These are phyloP conservation scores for Artemia franciscana DNA, from an alignment of 1,140 invertebrate species.

Conservation along the genomic window DNA sequence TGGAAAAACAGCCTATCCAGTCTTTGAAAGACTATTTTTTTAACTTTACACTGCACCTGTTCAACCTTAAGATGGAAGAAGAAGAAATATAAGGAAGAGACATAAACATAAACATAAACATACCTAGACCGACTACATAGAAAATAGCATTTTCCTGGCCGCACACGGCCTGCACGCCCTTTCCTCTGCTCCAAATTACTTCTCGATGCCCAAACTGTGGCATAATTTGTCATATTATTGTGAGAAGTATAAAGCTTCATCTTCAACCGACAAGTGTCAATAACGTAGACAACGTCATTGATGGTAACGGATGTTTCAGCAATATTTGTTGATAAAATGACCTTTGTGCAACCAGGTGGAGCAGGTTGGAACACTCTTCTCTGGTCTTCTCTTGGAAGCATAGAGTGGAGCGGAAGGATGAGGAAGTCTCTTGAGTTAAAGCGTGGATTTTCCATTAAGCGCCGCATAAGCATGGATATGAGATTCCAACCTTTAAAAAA, in stretches of 20 bases:
- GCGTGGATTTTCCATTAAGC: conserved; percentile 44
- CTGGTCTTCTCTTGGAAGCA: conserved; percentile 70
- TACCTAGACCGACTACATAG: conserved; percentile 38
- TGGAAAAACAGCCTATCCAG: too few relatives aligned
- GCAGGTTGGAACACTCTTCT: conserved; percentile 60
- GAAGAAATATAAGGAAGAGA: too few relatives aligned
- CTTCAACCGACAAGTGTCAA: conserved; percentile 84
- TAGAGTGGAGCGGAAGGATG: conserved; percentile 68
- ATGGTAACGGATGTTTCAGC: conserved; percentile 89
- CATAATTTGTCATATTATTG: conserved; percentile 85
- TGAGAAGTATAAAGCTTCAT: conserved; percentile 86
- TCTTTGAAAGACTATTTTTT: too few relatives aligned
- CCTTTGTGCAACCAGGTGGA: conserved; percentile 26
- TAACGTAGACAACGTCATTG: conserved; percentile 85
- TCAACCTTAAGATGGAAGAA: too few relatives aligned
- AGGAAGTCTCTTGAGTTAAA: conserved; percentile 42
- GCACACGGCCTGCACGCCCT: conserved; percentile 69
- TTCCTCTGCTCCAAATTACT: conserved; percentile 76
- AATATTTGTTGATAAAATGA: conserved; percentile 75
- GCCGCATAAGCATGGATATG: conserved; percentile 73
- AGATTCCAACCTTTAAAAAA: conserved; percentile 48
- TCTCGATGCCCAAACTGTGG: conserved; percentile 72
- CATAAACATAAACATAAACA: too few relatives aligned
- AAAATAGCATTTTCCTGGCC: conserved; percentile 68
- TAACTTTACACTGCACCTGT: too few relatives aligned